Evolutionary conservation across 2,888 invertebrate species (phyloP), one percentile per base, ranked within the genome.

Genomic region (Mantis religiosa): DNA sequence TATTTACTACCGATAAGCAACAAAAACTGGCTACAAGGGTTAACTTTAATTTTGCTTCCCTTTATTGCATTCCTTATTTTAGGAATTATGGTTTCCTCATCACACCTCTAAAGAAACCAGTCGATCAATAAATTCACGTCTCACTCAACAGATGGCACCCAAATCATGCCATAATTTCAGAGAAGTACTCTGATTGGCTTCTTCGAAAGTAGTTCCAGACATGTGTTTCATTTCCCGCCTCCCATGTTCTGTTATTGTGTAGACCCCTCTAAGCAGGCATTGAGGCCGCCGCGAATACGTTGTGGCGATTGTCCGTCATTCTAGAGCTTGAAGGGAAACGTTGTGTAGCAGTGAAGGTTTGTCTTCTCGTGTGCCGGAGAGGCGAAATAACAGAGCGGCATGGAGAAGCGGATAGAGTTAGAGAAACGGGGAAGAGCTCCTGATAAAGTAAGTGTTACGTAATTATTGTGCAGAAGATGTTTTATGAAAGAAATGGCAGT

Each of bases 341-440:
- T 92, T 92, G 92, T 91, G 88, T 87, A 88, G 88, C 90, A 89
- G 82, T 28, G 88, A 89, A 82, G 91, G 90, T 91, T 91, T 89
- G 85, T 85, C 90, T 90, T 91, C 91, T 91, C 41, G 89, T 88
- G 87, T 87, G 87, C 87, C 85, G 86, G 89, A 85, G 85, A 89
- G 89, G 82, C 28, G 84, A 88, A 87, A 87, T 84, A 82, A 81
- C 83, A 83, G 91, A 91, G 91, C 92, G 92, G 91, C 92, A 98
- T 98, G 98, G 98, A 98, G 95, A 98, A 98, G 94, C 96, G 99
- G 94, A 97, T 99, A 95, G 97, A 97, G 93, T 95, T 98, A 93
- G 99, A 99, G 95, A 97, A 97, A 94, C 95, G 98, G 93, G 98
- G 98, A 94, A 96, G 97, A 93, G 96, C 96, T 93, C 97, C 98